These are phyloP conservation scores for Malurus cyaneus DNA, from an alignment of 2,113 vertebrate genomes.

Conservation along the genomic window DNA sequence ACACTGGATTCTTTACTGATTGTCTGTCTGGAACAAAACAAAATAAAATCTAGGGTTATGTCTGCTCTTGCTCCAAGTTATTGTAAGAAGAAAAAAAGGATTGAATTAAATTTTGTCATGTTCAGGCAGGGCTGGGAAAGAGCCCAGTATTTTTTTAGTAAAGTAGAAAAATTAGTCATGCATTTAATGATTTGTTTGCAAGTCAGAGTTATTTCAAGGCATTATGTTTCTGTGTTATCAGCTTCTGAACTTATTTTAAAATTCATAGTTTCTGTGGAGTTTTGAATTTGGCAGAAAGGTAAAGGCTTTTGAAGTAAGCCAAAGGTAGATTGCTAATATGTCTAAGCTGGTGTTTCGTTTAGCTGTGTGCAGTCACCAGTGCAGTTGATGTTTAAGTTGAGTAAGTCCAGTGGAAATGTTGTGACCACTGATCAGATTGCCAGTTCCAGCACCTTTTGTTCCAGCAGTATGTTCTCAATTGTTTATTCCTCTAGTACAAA, in stretches of 20 bases:
- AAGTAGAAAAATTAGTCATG: constrained; percentile 44
- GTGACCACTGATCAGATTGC: background rate
- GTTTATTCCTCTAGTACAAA: constrained; percentile 35
- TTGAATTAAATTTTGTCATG: constrained; percentile 22
- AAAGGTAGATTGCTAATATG: background rate
- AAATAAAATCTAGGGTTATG: background rate
- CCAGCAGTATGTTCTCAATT: constrained; percentile 11
- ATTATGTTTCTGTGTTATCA: constrained; percentile 1
- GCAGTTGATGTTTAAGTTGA: background rate
- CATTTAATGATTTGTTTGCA: constrained; percentile 29
- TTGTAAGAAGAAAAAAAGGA: constrained; percentile 15
- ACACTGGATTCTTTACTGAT: background rate
- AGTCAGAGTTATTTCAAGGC: background rate
- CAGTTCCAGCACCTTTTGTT: constrained; percentile 43
- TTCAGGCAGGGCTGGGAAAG: constrained; percentile 29
- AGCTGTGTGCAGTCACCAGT: constrained; percentile 7
- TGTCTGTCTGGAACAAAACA: background rate
- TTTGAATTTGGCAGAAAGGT: background rate
- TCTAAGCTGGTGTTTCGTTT: background rate
- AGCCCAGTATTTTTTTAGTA: constrained; percentile 43
- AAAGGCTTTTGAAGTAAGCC: background rate
- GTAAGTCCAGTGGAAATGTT: constrained; percentile 17
- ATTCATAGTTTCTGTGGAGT: background rate
- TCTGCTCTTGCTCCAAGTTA: constrained; percentile 44
- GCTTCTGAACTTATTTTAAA: background rate